phyloP scores from a whole-genome alignment of 2,888 invertebrate genomes.

The Thecocarcelia acutangulata region DNA sequence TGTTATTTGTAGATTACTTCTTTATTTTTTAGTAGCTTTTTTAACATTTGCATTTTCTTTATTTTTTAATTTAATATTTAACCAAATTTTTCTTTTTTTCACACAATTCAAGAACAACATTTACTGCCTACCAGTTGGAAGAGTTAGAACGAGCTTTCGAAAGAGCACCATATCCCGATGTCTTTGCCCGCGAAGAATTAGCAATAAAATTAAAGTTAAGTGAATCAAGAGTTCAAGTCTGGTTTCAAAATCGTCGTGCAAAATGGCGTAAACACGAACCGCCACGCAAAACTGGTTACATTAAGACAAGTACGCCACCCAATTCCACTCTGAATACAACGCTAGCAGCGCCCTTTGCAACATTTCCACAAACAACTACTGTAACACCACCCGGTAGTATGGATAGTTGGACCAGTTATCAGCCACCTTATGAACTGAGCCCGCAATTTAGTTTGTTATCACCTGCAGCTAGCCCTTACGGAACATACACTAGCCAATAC shows the following conservation, averaged over 20 bases:
- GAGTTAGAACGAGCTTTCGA: slow-evolving; percentile 96
- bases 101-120: slow-evolving; percentile 98
- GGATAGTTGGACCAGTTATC: slow-evolving; percentile 89
- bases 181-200: slow-evolving; percentile 96
- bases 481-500: slow-evolving; percentile 86
- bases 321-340: slow-evolving; percentile 81
- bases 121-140: slow-evolving; percentile 96
- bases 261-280: slow-evolving; percentile 97
- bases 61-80: not conserved
- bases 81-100: slow-evolving; percentile 56
- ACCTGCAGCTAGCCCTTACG: slow-evolving; percentile 86
- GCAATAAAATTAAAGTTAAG: slow-evolving; percentile 94
- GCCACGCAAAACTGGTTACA: slow-evolving; percentile 92
- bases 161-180: slow-evolving; percentile 97
- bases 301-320: slow-evolving; percentile 87
- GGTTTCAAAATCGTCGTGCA: slow-evolving; percentile 89
- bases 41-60: not conserved
- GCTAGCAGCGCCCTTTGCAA: slow-evolving; percentile 84
- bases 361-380: slow-evolving; percentile 85
- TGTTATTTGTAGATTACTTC: too few relatives aligned
- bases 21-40: not conserved
- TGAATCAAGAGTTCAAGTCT: slow-evolving; percentile 86
- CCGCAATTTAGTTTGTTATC: slow-evolving; percentile 89
- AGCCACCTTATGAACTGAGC: slow-evolving; percentile 89
- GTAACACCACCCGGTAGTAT: slow-evolving; percentile 85